Base-by-base conservation (phyloP, 1,140 invertebrate species). In the Drosophila arizonae region DNA sequence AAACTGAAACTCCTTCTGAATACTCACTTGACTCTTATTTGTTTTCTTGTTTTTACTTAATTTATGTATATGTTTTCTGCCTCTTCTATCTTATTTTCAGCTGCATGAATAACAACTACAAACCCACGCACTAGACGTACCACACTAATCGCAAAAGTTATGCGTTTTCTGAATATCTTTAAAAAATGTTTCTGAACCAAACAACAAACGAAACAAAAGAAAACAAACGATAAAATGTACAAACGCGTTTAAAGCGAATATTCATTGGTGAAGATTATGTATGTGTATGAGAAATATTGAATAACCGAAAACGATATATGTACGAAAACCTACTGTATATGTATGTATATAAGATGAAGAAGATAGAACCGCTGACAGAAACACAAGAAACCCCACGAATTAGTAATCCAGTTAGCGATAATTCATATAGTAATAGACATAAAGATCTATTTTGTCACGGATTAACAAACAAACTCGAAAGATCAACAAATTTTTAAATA, bases 31-130 rank as follows among this genome's bases (percentile, higher is more conserved):
- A 13, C 51, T 57, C 11, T 46, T 46, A 21, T 56, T 43, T 36
- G 6, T 51, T 36, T 57, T 26, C 65, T 58, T 28, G 8, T 61
- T 64, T 72, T 62, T 48, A 58, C 57, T 62, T 72, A 41, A 50
- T 79, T 68, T 77, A 48, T 74, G 74, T 43, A 81, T 79, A 64
- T 77, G 54, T 88, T 78, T 81, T 81, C 72, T 77, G 73, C 65
- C 71, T 75, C 70, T 88, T 72, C 79, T 71, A 51, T 88, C 66
- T 79, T 81, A 76, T 70, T 90, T 91, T 76, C 90, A 91, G 90
- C 90, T 84, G 90, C 90, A 91, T 91, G 90, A 91, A 91, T 91
- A 91, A 90, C 87, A 91, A 88, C 86, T 75, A 86, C 84, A 79
- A 81, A 78, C 61, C 84, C 90, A 77, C 90, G 90, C 87, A 80